Conservation (phyloP, 1,140 invertebrate species). For the Glossosoma conforme region DNA sequence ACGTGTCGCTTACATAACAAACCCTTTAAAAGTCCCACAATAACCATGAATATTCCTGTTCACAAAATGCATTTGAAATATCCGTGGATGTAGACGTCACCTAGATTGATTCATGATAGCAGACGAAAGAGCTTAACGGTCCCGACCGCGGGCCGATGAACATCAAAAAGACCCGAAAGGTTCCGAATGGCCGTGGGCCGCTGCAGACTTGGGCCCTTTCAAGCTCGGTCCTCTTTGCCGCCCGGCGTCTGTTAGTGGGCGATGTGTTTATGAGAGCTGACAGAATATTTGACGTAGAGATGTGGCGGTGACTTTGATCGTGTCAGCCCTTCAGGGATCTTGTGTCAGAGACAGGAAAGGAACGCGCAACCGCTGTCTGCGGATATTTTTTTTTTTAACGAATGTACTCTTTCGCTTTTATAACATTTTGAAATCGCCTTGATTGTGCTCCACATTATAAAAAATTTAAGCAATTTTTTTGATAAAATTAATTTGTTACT, state of each 20-base stretch:
- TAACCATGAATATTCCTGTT: no score
- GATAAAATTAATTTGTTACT: no score
- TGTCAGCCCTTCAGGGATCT: slow-evolving; percentile 12
- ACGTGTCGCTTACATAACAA: no score
- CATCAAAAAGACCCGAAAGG: no score
- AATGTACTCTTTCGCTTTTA: no score
- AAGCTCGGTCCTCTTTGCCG: neutral
- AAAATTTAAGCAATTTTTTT: no score
- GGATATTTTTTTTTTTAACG: neutral
- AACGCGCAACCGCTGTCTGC: slow-evolving; percentile 4
- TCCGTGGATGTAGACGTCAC: neutral
- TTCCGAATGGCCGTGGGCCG: neutral
- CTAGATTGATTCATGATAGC: slow-evolving; percentile 17
- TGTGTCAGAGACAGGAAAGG: slow-evolving; percentile 10
- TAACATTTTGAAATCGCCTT: no score
- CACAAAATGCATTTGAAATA: no score
- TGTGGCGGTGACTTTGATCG: slow-evolving; percentile 20
- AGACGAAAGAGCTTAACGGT: slow-evolving; percentile 11
- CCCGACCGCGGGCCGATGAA: neutral
- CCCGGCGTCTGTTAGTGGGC: slow-evolving; percentile 16
- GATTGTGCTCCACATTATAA: no score
- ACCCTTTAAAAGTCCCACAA: no score
- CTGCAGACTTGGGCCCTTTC: neutral
- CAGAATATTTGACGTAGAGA: slow-evolving; percentile 26
- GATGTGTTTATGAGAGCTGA: slow-evolving; percentile 29